Conservation (phyloP, 2,113 vertebrate species). For the Saimiri boliviensis region DNA sequence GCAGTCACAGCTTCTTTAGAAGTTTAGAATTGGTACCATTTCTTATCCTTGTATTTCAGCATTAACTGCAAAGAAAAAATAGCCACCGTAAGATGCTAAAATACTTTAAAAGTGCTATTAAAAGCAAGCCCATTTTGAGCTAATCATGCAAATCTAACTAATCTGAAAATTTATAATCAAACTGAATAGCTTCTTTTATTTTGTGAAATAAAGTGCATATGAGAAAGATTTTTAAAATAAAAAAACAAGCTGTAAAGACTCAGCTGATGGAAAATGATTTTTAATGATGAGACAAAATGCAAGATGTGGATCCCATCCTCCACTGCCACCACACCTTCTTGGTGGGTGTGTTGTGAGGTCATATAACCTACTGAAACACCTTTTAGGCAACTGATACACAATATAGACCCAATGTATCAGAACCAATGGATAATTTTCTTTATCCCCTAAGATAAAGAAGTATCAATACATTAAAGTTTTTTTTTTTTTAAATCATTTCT, state of each 20-base stretch:
- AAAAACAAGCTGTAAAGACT: not conserved
- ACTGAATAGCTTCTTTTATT: not conserved
- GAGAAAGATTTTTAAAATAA: not conserved
- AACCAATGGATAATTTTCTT: not conserved
- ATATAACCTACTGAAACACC: not conserved
- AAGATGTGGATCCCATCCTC: not conserved
- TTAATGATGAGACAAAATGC: not conserved
- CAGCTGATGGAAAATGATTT: not conserved
- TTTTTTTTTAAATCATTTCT: not conserved
- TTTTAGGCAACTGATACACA: not conserved
- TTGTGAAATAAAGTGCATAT: not conserved
- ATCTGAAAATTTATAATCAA: conserved; percentile 36
- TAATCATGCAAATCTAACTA: conserved; percentile 24
- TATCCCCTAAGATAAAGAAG: not conserved
- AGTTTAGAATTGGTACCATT: conserved; percentile 99
- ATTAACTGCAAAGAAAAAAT: conserved; percentile 90
- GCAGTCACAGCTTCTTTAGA: conserved; percentile 74
- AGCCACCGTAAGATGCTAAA: conserved; percentile 3
- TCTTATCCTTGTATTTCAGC: conserved; percentile 99
- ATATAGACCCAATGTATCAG: not conserved
- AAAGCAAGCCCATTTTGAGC: not conserved
- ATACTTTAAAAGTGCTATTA: not conserved
- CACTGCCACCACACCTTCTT: not conserved
- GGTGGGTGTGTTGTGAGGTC: too few species aligned
- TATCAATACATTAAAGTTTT: not conserved